These are phyloP conservation scores for Phlogophora meticulosa DNA, from an alignment of 2,888 invertebrate genomes.

Conservation along the genomic window DNA sequence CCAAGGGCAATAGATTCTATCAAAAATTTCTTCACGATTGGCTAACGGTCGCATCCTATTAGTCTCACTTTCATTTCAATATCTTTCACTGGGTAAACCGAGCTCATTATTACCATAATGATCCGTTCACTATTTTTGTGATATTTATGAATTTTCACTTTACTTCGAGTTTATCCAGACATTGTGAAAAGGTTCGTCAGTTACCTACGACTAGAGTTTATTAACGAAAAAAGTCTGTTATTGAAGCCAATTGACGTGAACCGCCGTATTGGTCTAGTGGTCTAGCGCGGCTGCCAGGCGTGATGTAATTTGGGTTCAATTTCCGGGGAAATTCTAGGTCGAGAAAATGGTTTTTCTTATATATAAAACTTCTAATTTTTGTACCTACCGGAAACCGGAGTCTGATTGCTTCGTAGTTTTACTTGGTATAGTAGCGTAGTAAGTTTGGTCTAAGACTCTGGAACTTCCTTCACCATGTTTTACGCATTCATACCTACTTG, in stretches of 20 bases:
- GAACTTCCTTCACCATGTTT: not conserved
- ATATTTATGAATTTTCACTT: constrained; percentile 19
- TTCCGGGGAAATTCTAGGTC: constrained; percentile 29
- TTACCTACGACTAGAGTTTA: too few species aligned
- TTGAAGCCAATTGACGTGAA: constrained; percentile 8
- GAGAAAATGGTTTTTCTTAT: not conserved
- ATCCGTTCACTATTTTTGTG: constrained; percentile 62
- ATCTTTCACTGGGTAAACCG: constrained; percentile 68
- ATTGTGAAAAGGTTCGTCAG: too few species aligned
- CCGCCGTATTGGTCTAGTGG: constrained; percentile 14
- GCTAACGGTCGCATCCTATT: constrained; percentile 77
- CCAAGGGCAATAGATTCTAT: constrained; percentile 73
- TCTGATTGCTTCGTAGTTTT: constrained; percentile 9
- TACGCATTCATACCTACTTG: not conserved
- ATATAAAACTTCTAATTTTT: constrained; percentile 23
- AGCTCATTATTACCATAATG: constrained; percentile 67
- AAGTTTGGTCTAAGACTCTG: not conserved
- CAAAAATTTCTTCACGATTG: constrained; percentile 72
- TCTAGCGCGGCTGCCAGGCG: not conserved
- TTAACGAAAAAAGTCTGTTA: not conserved
- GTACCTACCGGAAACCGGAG: not conserved
- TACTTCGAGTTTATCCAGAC: not conserved
- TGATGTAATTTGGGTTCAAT: constrained; percentile 33
- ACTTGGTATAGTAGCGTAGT: not conserved
- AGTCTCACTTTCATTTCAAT: constrained; percentile 88